These are phyloP conservation scores for Coreius guichenoti DNA, from an alignment of 2,797 vertebrate species.

Conservation along the genomic window DNA sequence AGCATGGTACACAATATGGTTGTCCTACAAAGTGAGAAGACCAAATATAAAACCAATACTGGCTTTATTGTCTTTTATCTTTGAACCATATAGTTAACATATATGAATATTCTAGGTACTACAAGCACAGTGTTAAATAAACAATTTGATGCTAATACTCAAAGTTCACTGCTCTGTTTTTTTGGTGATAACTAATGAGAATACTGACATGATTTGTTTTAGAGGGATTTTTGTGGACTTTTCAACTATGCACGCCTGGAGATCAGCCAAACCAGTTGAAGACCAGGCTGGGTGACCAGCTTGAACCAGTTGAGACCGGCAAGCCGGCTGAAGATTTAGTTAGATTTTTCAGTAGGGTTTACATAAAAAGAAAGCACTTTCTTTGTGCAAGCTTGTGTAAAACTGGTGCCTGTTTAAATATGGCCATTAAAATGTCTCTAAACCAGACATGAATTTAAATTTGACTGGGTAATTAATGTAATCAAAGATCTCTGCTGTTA, in stretches of 20 bases:
- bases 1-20: background rate
- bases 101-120: background rate
- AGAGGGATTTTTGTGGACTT: background rate
- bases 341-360: background rate
- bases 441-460: constrained; percentile 69
- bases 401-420: constrained; percentile 61
- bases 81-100: background rate
- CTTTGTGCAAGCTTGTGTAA: constrained; percentile 48
- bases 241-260: background rate
- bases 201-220: background rate
- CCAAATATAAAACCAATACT: background rate
- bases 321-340: background rate
- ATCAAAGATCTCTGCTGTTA: constrained; percentile 76
- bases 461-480: constrained; percentile 78
- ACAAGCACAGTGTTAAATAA: background rate
- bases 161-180: constrained; percentile 1
- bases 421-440: constrained; percentile 62
- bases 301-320: background rate
- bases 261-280: constrained; percentile 8
- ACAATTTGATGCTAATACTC: background rate
- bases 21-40: background rate
- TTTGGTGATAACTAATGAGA: background rate
- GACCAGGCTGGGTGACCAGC: background rate
- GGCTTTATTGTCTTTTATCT: background rate
- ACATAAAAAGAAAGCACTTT: background rate